These are phyloP conservation scores for Lottia scabra DNA, from an alignment of 2,888 invertebrate genomes.

Conservation along the genomic window DNA sequence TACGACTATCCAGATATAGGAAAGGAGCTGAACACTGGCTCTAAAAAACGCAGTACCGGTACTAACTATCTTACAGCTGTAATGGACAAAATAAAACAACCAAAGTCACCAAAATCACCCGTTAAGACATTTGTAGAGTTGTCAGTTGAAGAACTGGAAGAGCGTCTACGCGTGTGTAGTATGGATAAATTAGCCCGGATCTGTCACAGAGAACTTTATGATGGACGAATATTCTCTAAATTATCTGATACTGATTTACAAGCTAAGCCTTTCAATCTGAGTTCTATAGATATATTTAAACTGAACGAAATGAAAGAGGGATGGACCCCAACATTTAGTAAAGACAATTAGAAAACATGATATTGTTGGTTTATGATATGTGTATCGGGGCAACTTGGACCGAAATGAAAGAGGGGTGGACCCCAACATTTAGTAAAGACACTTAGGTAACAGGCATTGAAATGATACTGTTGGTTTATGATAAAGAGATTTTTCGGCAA, in stretches of 20 bases:
- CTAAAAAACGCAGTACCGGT: too few species aligned
- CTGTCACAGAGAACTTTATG: background rate
- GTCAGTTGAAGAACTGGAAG: background rate
- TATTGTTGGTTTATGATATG: too few species aligned
- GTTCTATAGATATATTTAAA: background rate
- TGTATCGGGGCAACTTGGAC: too few species aligned
- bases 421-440: background rate
- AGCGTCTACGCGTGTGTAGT: background rate
- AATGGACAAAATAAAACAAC: too few species aligned
- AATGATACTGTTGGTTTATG: too few species aligned
- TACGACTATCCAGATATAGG: background rate
- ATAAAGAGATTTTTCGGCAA: too few species aligned
- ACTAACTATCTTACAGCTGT: too few species aligned
- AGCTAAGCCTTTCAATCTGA: background rate
- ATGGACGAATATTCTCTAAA: background rate
- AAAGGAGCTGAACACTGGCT: too few species aligned
- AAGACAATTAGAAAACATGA: too few species aligned
- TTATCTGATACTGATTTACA: background rate
- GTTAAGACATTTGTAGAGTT: background rate
- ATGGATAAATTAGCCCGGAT: conserved; percentile 2
- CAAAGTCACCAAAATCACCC: too few species aligned
- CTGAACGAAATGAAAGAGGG: background rate
- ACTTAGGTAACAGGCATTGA: too few species aligned
- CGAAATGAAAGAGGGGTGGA: conserved; percentile 5
- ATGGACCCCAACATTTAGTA: conserved; percentile 1